Conservation (phyloP, 2,888 invertebrate species). For the Eilema caniola region DNA sequence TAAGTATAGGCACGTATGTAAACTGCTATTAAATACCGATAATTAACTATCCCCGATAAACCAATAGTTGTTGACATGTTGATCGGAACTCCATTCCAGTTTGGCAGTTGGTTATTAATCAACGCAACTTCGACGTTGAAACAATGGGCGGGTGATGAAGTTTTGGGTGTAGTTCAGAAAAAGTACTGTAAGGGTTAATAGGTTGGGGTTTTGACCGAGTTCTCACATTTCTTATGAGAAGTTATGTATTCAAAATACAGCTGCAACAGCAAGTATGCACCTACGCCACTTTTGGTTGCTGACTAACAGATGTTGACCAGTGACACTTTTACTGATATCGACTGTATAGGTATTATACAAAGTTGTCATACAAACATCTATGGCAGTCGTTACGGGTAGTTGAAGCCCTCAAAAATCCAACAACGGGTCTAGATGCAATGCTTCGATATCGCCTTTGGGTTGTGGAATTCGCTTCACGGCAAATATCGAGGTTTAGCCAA, state of each 20-base stretch:
- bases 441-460: no score
- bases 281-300: no score
- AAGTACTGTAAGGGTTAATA: background rate
- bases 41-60: constrained; percentile 19
- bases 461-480: no score
- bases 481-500: no score
- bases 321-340: no score
- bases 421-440: no score
- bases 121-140: constrained; percentile 7
- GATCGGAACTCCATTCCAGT: constrained; percentile 42
- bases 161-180: background rate
- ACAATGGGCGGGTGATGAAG: background rate
- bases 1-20: background rate
- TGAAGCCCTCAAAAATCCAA: no score
- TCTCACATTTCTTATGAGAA: background rate
- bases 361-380: no score
- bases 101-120: constrained; percentile 32
- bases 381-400: no score
- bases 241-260: background rate
- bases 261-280: no score
- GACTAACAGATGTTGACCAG: no score
- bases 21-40: constrained; percentile 8
- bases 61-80: constrained; percentile 33
- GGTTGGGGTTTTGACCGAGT: background rate
- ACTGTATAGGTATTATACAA: no score